These are phyloP conservation scores for Forpus xanthops DNA, from an alignment of 2,797 vertebrate genomes.

Conservation along the genomic window DNA sequence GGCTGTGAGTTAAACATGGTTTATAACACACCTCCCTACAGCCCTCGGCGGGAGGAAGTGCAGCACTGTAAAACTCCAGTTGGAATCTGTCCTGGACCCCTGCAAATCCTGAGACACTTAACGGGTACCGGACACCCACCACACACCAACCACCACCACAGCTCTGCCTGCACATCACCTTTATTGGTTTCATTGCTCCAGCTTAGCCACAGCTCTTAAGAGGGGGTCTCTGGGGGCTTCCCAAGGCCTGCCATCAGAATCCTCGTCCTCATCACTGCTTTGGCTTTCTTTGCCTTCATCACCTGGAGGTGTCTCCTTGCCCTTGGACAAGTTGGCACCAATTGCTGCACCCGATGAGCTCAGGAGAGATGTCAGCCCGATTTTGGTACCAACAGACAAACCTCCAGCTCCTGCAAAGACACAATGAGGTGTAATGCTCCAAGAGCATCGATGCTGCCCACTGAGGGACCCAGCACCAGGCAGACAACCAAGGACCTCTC, in stretches of 20 bases:
- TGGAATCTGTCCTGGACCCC: background rate
- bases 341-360: rapidly evolving
- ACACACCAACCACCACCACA: background rate
- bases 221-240: background rate
- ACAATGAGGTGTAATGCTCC: rapidly evolving
- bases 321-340: rapidly evolving
- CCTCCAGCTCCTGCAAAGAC: background rate
- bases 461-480: rapidly evolving
- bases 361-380: rapidly evolving
- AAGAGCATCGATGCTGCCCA: background rate
- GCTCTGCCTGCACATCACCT: rapidly evolving
- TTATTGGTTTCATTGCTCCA: background rate
- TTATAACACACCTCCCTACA: background rate
- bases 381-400: rapidly evolving
- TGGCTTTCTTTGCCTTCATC: background rate
- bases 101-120: background rate
- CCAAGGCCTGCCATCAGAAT: background rate
- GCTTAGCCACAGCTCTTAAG: rapidly evolving
- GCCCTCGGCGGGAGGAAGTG: background rate
- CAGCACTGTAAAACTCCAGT: background rate
- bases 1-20: background rate
- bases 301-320: rapidly evolving
- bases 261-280: background rate
- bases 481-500: background rate
- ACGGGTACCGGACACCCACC: rapidly evolving